Percentiles rank a stretch among this genome's conserved stretches.
Evolutionary conservation across 2,113 vertebrate species (phyloP).

Genomic region (Recurvirostra avosetta): DNA sequence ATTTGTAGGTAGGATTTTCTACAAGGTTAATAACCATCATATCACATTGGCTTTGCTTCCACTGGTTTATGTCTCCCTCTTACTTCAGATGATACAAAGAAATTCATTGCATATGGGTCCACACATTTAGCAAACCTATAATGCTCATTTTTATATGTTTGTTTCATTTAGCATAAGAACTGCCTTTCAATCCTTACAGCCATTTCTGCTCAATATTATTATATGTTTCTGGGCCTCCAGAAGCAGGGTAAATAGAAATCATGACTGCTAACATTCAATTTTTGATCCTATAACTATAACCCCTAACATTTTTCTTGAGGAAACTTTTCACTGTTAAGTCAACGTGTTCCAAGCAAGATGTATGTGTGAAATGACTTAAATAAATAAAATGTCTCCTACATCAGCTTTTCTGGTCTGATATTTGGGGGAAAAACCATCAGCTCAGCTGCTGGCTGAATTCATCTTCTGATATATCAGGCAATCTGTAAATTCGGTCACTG

Average conservation of each 20-base stretch:
- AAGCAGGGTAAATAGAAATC: not conserved
- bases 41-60: not conserved
- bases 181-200: not conserved
- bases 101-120: not conserved
- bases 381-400: not conserved
- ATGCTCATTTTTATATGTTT: not conserved
- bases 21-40: not conserved
- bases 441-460: not conserved
- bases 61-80: not conserved
- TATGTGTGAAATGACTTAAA: not conserved
- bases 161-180: not conserved
- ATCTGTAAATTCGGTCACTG: not conserved
- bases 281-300: not conserved
- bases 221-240: not conserved
- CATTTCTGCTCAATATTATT: not conserved
- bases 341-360: not conserved
- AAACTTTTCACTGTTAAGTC: not conserved
- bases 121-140: not conserved
- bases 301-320: not conserved
- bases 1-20: not conserved
- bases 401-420: not conserved
- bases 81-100: not conserved
- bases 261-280: not conserved
- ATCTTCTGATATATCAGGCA: not conserved
- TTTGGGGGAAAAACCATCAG: accelerated